Percentiles rank a stretch among this genome's conserved stretches.
Conservation (phyloP, 2,797 vertebrate genomes). For the Acridotheres tristis region DNA sequence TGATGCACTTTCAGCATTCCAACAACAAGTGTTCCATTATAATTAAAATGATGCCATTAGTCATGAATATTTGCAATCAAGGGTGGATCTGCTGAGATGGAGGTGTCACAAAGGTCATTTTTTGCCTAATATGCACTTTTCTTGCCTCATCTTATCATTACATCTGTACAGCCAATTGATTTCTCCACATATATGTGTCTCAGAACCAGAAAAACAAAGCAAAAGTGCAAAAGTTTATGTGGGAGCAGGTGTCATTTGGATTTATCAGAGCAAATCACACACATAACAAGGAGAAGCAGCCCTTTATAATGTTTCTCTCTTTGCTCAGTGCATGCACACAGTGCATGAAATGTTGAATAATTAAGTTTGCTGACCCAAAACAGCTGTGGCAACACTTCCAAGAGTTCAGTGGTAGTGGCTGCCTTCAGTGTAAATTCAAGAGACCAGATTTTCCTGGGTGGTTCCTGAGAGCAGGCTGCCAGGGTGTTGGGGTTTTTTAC, state of each 20-base stretch:
- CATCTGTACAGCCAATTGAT: background rate
- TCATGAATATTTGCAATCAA: conserved; percentile 21
- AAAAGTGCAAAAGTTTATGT: background rate
- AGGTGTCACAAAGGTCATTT: background rate
- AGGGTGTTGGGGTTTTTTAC: background rate
- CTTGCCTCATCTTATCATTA: background rate
- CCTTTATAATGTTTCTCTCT: background rate
- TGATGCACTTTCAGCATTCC: background rate
- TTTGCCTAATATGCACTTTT: background rate
- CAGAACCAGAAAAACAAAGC: background rate
- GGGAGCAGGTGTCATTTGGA: background rate
- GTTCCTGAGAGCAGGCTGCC: background rate
- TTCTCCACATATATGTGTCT: background rate
- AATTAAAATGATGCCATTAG: background rate
- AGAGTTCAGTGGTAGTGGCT: background rate
- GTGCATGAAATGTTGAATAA: background rate
- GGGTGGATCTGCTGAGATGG: background rate
- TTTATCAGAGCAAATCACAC: background rate
- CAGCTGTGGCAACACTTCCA: background rate
- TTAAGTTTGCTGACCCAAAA: background rate
- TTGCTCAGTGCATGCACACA: background rate
- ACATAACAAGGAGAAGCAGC: background rate
- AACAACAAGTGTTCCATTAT: background rate
- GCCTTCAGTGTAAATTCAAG: background rate
- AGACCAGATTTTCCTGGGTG: background rate